Evolutionary conservation across 2,888 invertebrate genomes (phyloP), one percentile per base, ranked within the genome.

Genomic region (Cephus spinipes): DNA sequence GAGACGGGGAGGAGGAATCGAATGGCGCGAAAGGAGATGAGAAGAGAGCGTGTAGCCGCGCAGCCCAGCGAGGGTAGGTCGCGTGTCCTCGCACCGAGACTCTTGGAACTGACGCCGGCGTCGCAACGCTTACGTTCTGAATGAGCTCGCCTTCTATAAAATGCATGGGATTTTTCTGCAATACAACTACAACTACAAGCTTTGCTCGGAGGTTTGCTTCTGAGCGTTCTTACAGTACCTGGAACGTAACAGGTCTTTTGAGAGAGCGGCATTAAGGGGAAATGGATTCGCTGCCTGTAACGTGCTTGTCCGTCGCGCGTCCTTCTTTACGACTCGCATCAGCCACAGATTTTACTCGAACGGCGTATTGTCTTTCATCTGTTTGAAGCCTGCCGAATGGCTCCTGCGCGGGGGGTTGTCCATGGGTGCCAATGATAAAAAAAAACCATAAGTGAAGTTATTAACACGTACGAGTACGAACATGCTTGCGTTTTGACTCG

Each of bases 1-100:
- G 35, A 12, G 12, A 12, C 3, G 35, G 35, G 12, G 3, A 23
- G 15, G 75, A 31, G 30, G 55, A 32, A 33, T 23, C 74, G 74
- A 74, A 74, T 15, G 73, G 80, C n/a, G 36, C 23, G 73, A 55
- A 77, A 40, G 76, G 68, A 33, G 68, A 78, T n/a, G 78, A 79
- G n/a, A 93, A 92, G 92, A 92, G 92, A 92, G 92, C 91, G 92
- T 91, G 93, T 92, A 92, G 93, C 92, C 92, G 93, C 92, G 83
- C 85, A 82, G 80, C 82, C 81, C 83, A 85, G 83, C 86, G 89
- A 87, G 84, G 84, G 84, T 84, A 85, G 81, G 81, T 82, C 78
- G 80, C 79, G 80, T 80, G 68, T 73, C 71, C 69, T 77, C 71
- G 77, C 77, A 79, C 77, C 69, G 69, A 34, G 73, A 34, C 78